Evolutionary conservation across 2,113 vertebrate genomes (phyloP).

Genomic region (Oncorhynchus tshawytscha): DNA sequence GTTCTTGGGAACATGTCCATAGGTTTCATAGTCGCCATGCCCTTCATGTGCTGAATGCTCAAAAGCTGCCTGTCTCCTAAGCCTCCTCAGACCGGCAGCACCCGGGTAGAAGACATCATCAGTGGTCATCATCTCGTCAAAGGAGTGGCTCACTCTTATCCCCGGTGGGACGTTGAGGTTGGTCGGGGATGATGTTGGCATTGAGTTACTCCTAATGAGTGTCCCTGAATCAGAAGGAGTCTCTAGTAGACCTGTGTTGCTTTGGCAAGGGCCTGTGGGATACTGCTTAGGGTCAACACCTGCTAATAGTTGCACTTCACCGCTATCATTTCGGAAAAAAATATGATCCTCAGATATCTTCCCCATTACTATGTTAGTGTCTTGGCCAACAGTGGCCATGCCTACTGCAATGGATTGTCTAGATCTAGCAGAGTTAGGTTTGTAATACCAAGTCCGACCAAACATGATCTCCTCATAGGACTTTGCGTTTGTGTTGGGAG

Average conservation of each 20-base stretch:
- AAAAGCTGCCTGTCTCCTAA: constrained; percentile 89
- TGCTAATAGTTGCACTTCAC: constrained; percentile 67
- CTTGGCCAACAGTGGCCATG: constrained; percentile 71
- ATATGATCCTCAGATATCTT: constrained; percentile 85
- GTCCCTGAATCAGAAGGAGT: constrained; percentile 84
- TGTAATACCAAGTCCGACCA: constrained; percentile 87
- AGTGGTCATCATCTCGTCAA: constrained; percentile 90
- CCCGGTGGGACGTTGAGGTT: constrained; percentile 83
- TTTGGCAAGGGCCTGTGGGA: constrained; percentile 74
- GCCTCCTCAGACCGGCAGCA: constrained; percentile 82
- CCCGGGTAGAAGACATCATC: constrained; percentile 93
- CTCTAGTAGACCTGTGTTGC: constrained; percentile 79
- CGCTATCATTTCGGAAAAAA: constrained; percentile 74
- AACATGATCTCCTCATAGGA: constrained; percentile 98
- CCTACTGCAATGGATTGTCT: constrained; percentile 77
- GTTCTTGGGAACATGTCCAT: constrained; percentile 77
- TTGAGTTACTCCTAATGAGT: constrained; percentile 93
- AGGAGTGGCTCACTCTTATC: constrained; percentile 92
- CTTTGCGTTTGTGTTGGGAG: constrained; percentile 92
- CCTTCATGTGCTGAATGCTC: constrained; percentile 89
- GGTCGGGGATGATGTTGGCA: constrained; percentile 91
- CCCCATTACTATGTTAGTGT: constrained; percentile 78
- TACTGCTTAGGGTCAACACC: constrained; percentile 80
- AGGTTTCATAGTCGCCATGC: constrained; percentile 80
- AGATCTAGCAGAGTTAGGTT: constrained; percentile 83